Percentiles rank a stretch among this genome's conserved stretches.
phyloP scores from a whole-genome alignment of 2,797 vertebrate genomes.

The Fistularia commersonii region DNA sequence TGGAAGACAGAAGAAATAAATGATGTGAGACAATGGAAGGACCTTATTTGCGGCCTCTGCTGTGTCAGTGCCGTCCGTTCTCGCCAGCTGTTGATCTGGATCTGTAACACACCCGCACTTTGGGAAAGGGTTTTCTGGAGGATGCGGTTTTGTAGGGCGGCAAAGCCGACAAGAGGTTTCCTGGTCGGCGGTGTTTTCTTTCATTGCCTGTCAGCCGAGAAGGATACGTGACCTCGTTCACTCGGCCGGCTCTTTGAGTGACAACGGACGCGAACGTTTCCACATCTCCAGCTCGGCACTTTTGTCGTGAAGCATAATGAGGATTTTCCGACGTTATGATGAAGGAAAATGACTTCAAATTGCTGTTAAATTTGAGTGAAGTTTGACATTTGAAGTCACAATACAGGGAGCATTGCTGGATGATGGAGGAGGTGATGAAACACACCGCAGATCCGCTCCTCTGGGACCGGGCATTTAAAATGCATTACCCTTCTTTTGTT shows the following conservation, averaged over 20 bases:
- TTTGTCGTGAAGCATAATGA: too few relatives aligned
- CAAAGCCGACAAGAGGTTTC: constrained; percentile 27
- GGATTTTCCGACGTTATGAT: neutral
- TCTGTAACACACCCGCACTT: neutral
- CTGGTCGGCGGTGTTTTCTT: constrained; percentile 41
- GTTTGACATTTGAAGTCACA: too few relatives aligned
- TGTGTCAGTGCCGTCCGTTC: neutral
- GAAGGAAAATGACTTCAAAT: too few relatives aligned
- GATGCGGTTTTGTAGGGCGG: constrained; percentile 13
- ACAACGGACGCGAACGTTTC: constrained; percentile 2
- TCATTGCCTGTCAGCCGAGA: constrained; percentile 40
- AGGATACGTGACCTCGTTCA: constrained; percentile 12
- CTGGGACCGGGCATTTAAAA: too few relatives aligned
- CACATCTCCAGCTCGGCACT: neutral
- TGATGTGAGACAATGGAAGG: too few relatives aligned
- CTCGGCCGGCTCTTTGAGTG: constrained; percentile 6
- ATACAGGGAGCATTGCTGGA: too few relatives aligned
- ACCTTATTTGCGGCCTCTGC: neutral
- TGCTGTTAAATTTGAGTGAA: too few relatives aligned
- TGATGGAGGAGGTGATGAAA: too few relatives aligned
- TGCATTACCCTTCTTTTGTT: too few relatives aligned
- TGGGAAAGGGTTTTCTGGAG: constrained; percentile 13
- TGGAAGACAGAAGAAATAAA: constrained; percentile 8
- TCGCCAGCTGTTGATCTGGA: too few relatives aligned
- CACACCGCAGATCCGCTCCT: too few relatives aligned